Conservation (phyloP, 1,140 invertebrate species). For the Euglossa dilemma region DNA sequence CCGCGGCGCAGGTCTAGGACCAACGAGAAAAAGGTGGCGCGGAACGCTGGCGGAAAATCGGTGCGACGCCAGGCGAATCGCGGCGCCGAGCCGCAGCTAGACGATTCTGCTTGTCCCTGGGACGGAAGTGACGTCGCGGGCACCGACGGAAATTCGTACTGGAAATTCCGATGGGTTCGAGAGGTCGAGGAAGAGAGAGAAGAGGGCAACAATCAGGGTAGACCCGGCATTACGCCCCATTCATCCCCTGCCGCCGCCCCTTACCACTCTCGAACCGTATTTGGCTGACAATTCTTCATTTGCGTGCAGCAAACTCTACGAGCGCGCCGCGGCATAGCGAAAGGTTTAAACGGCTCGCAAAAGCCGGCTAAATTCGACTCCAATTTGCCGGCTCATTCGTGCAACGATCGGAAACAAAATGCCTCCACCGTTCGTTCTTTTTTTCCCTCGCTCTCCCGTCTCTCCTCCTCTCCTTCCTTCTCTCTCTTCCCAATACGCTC, state of each 20-base stretch:
- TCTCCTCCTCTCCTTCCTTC: background rate
- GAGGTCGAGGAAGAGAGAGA: conserved; percentile 67
- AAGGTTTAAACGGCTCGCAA: conserved; percentile 70
- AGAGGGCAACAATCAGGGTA: conserved; percentile 80
- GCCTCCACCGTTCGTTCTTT: conserved; percentile 26
- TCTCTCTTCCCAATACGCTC: background rate
- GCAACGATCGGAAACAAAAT: conserved; percentile 56
- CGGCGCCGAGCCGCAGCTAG: conserved; percentile 38
- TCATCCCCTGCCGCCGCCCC: conserved; percentile 73
- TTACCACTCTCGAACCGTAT: conserved; percentile 72
- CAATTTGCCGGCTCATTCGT: conserved; percentile 55
- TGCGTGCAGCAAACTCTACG: conserved; percentile 79
- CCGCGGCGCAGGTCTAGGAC: background rate
- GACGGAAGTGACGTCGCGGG: conserved; percentile 79
- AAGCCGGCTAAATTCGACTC: conserved; percentile 51
- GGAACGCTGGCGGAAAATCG: background rate
- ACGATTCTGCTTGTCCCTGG: conserved; percentile 73
- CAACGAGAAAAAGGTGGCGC: too few species aligned
- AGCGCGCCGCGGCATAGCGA: conserved; percentile 68
- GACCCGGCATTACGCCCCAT: conserved; percentile 82
- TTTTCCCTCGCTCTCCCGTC: conserved; percentile 17
- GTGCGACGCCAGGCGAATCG: conserved; percentile 29
- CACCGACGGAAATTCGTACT: conserved; percentile 78
- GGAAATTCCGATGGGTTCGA: conserved; percentile 80
- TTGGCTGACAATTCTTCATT: conserved; percentile 83